These are phyloP conservation scores for Fregata magnificens DNA, from an alignment of 2,113 vertebrate genomes.

Conservation along the genomic window DNA sequence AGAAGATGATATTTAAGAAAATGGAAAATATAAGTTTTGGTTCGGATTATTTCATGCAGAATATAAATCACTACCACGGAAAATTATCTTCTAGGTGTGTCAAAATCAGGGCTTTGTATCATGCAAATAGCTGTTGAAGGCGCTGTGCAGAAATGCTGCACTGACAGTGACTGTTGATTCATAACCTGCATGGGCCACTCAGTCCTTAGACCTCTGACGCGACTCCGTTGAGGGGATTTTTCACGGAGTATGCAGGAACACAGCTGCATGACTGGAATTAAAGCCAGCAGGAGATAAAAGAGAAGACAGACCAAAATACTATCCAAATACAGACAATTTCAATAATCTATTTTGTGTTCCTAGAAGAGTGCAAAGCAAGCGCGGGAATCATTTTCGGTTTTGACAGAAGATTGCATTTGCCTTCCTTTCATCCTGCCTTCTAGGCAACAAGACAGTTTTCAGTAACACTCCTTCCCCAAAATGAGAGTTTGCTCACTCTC, in stretches of 20 bases:
- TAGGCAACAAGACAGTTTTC: neutral
- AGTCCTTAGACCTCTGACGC: neutral
- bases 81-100: neutral
- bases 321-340: neutral
- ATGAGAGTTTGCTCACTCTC: neutral
- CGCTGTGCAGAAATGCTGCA: neutral
- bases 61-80: neutral
- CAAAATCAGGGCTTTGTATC: neutral
- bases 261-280: neutral
- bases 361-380: neutral
- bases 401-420: neutral
- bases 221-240: neutral
- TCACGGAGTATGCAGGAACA: neutral
- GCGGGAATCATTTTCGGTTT: neutral
- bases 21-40: neutral
- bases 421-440: neutral
- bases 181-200: neutral
- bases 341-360: neutral
- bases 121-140: neutral
- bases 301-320: neutral
- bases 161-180: neutral
- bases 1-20: neutral
- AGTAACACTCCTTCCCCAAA: neutral
- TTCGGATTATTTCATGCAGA: neutral
- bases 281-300: neutral